Percentiles rank a stretch among this genome's conserved stretches.
These are phyloP conservation scores for Fregetta grallaria DNA, from an alignment of 2,113 vertebrate genomes.

Conservation along the genomic window DNA sequence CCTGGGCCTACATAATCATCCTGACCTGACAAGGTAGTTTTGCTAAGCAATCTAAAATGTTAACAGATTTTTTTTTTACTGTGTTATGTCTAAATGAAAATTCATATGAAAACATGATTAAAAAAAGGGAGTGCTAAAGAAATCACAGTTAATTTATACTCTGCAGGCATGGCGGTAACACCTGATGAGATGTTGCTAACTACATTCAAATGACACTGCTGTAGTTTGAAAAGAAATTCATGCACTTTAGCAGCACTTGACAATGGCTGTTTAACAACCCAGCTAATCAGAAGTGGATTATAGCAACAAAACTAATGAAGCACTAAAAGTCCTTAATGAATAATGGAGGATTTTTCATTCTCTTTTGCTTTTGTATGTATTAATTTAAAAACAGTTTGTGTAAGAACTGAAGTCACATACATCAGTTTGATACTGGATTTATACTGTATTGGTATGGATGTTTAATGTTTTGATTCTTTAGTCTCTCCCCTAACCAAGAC, in stretches of 20 bases:
- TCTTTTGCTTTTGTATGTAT: neutral
- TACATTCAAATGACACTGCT: neutral
- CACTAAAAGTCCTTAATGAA: constrained; percentile 36
- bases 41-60: neutral
- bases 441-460: neutral
- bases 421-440: neutral
- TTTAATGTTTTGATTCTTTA: neutral
- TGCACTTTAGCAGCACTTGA: constrained; percentile 24
- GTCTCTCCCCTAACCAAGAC: neutral
- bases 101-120: neutral
- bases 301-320: constrained; percentile 46
- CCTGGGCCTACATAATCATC: fast-evolving
- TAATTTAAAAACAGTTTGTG: neutral
- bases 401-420: neutral
- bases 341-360: constrained; percentile 13
- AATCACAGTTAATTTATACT: neutral
- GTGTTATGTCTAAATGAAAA: neutral
- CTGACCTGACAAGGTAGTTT: neutral
- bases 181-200: constrained; percentile 4
- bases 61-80: neutral
- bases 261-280: constrained; percentile 32
- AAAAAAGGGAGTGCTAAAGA: neutral
- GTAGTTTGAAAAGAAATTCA: neutral
- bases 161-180: neutral
- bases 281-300: constrained; percentile 36